These are phyloP conservation scores for Miniopterus natalensis DNA, from an alignment of 2,113 vertebrate genomes.

Conservation along the genomic window DNA sequence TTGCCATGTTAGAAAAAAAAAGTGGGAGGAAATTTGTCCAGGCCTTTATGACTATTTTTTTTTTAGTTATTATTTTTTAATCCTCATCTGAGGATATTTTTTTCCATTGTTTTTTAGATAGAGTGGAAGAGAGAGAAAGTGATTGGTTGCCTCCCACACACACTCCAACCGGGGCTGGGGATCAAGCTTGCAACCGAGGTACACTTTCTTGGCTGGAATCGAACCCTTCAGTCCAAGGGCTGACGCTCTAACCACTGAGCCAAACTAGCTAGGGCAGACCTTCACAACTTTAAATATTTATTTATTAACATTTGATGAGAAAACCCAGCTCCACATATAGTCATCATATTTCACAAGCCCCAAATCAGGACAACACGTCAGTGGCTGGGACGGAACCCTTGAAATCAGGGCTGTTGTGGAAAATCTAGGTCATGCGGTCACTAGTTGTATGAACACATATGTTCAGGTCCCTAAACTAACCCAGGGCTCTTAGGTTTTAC, in stretches of 20 bases:
- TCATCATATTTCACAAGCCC: neutral
- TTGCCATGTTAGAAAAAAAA: neutral
- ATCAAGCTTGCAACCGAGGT: too few species aligned
- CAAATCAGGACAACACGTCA: constrained; percentile 43
- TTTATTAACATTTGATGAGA: neutral
- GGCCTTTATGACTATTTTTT: too few species aligned
- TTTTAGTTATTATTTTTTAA: neutral
- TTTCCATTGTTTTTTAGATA: too few species aligned
- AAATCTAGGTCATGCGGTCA: constrained; percentile 68
- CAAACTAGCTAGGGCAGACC: too few species aligned
- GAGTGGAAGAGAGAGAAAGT: too few species aligned
- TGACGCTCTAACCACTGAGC: too few species aligned
- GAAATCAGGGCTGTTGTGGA: constrained; percentile 37
- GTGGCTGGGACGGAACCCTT: neutral
- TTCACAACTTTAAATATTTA: neutral
- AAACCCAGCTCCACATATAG: neutral
- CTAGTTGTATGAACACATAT: constrained; percentile 63
- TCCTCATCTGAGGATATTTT: too few species aligned
- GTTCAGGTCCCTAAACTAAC: constrained; percentile 50
- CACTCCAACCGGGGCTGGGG: too few species aligned
- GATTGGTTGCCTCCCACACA: too few species aligned
- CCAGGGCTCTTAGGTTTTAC: neutral
- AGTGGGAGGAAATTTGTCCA: neutral
- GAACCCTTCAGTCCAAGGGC: too few species aligned
- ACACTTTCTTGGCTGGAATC: too few species aligned